These are phyloP conservation scores for Anarsia innoxiella DNA, from an alignment of 2,888 invertebrate genomes.

Conservation along the genomic window DNA sequence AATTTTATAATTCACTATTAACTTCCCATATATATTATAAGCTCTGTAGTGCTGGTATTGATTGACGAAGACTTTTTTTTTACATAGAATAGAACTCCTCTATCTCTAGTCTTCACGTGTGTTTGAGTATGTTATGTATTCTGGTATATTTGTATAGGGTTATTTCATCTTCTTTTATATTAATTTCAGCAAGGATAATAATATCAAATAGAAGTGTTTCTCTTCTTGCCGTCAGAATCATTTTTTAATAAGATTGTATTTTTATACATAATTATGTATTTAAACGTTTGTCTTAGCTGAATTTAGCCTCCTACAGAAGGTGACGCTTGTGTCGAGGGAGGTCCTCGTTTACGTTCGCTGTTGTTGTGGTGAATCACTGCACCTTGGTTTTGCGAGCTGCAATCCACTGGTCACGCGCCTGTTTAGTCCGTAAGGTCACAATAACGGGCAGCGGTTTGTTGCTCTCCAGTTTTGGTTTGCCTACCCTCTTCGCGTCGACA, in stretches of 20 bases:
- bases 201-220: background rate
- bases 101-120: background rate
- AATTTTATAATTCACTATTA: background rate
- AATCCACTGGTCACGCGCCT: background rate
- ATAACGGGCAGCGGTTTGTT: slow-evolving; percentile 3
- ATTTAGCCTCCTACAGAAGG: background rate
- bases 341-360: slow-evolving; percentile 1
- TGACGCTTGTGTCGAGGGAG: background rate
- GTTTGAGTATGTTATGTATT: background rate
- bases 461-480: slow-evolving; percentile 3
- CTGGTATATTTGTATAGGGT: background rate
- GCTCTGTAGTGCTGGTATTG: background rate
- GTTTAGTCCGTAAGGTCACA: background rate
- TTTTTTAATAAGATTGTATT: background rate
- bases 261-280: background rate
- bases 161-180: background rate
- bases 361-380: background rate
- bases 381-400: background rate
- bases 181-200: background rate
- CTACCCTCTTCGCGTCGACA: slow-evolving; percentile 12
- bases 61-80: background rate
- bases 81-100: background rate
- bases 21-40: background rate
- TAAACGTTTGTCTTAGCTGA: background rate
- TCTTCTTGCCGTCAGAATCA: background rate